phyloP scores from a whole-genome alignment of 2,797 vertebrate species.

The Cichlasoma orientale region DNA sequence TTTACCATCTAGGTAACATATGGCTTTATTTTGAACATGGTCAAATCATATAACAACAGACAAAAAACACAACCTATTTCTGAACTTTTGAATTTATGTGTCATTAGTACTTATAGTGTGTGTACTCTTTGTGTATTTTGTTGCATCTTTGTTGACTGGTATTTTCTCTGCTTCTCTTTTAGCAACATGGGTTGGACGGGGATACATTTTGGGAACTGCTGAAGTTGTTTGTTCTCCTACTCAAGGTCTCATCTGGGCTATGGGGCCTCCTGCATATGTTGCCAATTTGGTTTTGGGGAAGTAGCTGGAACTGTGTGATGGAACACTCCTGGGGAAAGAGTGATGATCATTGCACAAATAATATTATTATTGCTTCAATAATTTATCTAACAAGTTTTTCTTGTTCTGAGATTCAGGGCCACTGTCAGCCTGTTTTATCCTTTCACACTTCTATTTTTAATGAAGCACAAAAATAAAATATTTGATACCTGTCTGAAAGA shows the following conservation, averaged over 20 bases:
- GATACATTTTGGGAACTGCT: too few relatives aligned
- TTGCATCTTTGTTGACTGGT: background rate
- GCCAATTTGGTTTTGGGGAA: slow-evolving; percentile 79
- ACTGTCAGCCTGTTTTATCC: too few relatives aligned
- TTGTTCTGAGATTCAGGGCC: background rate
- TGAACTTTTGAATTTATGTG: background rate
- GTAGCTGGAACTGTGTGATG: slow-evolving; percentile 16
- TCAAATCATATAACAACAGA: too few relatives aligned
- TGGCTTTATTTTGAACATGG: too few relatives aligned
- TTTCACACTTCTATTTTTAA: too few relatives aligned
- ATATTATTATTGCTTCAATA: background rate
- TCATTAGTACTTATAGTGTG: background rate
- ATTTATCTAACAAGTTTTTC: background rate
- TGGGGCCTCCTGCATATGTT: slow-evolving; percentile 74
- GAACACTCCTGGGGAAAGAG: background rate
- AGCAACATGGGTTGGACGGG: too few relatives aligned
- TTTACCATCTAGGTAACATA: too few relatives aligned
- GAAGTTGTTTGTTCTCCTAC: slow-evolving; percentile 14
- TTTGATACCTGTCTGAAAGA: too few relatives aligned
- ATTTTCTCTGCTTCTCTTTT: slow-evolving; percentile 6
- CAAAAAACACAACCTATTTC: too few relatives aligned
- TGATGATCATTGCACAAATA: background rate
- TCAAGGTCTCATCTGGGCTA: slow-evolving; percentile 79
- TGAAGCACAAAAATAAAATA: too few relatives aligned
- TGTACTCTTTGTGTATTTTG: background rate